Conservation (phyloP, 53 echinoderm and acorn worm species). For the Actinopyga echinites region DNA sequence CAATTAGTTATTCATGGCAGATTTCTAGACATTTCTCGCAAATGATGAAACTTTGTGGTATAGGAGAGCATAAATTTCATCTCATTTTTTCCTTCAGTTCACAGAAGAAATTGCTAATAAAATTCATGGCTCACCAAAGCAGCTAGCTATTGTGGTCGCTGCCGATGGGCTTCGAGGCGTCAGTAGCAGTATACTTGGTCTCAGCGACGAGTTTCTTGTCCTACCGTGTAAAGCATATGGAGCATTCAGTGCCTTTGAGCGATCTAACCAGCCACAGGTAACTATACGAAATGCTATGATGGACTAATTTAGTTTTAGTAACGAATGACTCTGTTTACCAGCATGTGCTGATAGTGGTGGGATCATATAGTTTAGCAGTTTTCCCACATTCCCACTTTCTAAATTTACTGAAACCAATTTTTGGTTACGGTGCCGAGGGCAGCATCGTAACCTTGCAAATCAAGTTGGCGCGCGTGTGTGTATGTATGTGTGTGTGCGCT, state of each 20-base stretch:
- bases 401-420: too few relatives aligned
- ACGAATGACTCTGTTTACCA: background rate
- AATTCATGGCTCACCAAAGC: constrained; percentile 59
- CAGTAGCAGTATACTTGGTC: constrained; percentile 64
- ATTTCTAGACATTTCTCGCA: too few relatives aligned
- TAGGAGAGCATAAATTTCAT: too few relatives aligned
- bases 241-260: constrained; percentile 79
- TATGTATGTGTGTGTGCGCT: too few relatives aligned
- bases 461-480: too few relatives aligned
- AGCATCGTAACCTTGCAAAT: too few relatives aligned
- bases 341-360: too few relatives aligned
- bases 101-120: constrained; percentile 63
- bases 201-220: constrained; percentile 89
- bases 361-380: too few relatives aligned
- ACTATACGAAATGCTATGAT: background rate
- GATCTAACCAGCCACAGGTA: constrained; percentile 73
- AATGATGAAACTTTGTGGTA: too few relatives aligned
- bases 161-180: constrained; percentile 79
- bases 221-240: constrained; percentile 86
- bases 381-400: too few relatives aligned
- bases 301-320: background rate
- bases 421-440: too few relatives aligned
- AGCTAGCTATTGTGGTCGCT: constrained; percentile 70
- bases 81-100: constrained; percentile 58
- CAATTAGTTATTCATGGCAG: too few relatives aligned